A percentile compares a stretch with the other conserved stretches of the same genome.
phyloP scores from a whole-genome alignment of 2,113 vertebrate genomes.

The Ciconia maguari region DNA sequence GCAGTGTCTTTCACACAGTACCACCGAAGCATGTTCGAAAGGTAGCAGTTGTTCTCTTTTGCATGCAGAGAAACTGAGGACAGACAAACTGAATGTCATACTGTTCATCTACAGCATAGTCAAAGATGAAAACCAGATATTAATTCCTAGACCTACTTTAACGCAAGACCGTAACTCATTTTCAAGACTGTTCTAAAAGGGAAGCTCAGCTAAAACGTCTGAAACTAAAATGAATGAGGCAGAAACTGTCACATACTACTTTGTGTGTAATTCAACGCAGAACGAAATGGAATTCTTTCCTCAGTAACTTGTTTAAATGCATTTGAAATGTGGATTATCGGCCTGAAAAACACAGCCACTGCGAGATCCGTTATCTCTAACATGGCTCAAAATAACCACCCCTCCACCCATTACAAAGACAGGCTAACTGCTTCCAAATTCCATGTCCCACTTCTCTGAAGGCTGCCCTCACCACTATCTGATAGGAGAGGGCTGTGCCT shows the following conservation, averaged over 20 bases:
- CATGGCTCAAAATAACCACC: background rate
- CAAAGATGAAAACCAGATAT: background rate
- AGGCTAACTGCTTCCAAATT: background rate
- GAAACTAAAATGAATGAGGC: background rate
- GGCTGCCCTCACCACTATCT: background rate
- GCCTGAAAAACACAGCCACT: background rate
- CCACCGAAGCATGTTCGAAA: accelerated
- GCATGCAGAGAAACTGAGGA: background rate
- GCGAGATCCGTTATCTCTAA: background rate
- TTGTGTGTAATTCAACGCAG: background rate
- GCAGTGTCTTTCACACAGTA: background rate
- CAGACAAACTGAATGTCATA: too few species aligned
- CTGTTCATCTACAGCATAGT: background rate
- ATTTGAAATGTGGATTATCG: background rate
- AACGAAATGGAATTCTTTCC: background rate
- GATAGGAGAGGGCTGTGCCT: background rate
- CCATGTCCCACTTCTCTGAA: background rate
- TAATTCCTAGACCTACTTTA: background rate
- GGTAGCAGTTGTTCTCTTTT: too few species aligned
- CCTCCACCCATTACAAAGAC: background rate
- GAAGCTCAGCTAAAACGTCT: accelerated
- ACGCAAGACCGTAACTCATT: background rate
- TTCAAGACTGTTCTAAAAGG: background rate
- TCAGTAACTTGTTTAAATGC: background rate
- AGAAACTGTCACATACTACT: background rate